Evolutionary conservation across 2,888 invertebrate species (phyloP).

Genomic region (Laspeyria flexula): DNA sequence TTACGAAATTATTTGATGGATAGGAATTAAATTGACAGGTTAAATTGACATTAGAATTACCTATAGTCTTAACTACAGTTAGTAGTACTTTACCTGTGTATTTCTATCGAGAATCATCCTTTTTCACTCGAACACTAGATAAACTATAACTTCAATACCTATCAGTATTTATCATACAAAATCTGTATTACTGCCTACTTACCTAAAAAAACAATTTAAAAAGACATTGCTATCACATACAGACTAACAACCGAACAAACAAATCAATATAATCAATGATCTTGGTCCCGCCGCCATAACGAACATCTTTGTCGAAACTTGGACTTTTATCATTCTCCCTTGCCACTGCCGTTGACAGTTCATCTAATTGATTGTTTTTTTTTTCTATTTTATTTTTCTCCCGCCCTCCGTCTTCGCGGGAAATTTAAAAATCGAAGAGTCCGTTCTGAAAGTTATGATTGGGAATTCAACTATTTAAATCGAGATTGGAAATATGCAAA

Average conservation of each 20-base stretch:
- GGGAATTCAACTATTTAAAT: slow-evolving; percentile 66
- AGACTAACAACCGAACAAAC: slow-evolving; percentile 13
- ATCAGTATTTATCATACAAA: too few species aligned
- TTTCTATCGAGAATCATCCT: too few species aligned
- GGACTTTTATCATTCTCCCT: slow-evolving; percentile 60
- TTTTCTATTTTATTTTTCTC: slow-evolving; percentile 47
- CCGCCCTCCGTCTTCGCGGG: slow-evolving; percentile 48
- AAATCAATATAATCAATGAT: slow-evolving; percentile 41
- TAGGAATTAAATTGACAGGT: too few species aligned
- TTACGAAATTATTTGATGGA: too few species aligned
- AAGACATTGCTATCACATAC: not conserved
- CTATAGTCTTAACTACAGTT: too few species aligned
- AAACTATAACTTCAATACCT: too few species aligned
- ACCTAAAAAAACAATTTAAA: not conserved
- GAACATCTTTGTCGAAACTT: slow-evolving; percentile 48
- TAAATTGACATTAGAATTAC: too few species aligned
- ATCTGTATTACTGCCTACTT: too few species aligned
- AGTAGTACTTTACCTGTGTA: too few species aligned
- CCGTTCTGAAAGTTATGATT: slow-evolving; percentile 64
- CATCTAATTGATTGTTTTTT: slow-evolving; percentile 81
- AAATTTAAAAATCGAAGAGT: slow-evolving; percentile 60
- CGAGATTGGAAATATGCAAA: slow-evolving; percentile 60
- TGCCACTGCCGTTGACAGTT: slow-evolving; percentile 75
- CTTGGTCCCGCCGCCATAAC: slow-evolving; percentile 38
- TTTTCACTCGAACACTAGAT: too few species aligned